phyloP scores from a whole-genome alignment of 2,113 vertebrate genomes.

The Willisornis vidua region DNA sequence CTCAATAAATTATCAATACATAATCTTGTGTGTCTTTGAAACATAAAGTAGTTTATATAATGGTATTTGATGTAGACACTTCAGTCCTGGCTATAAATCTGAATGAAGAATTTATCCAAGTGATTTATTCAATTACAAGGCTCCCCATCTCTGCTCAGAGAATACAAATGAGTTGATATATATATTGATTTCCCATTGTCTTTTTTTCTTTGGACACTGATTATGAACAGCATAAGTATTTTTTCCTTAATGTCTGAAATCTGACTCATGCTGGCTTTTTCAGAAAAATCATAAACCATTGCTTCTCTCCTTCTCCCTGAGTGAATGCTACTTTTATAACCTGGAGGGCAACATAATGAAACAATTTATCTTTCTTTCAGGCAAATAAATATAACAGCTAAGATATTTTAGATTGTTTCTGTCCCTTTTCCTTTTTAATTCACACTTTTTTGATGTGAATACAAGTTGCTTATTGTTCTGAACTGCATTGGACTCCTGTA shows the following conservation, averaged over 20 bases:
- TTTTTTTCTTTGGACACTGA: constrained; percentile 23
- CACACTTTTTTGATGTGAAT: neutral
- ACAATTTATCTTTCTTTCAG: neutral
- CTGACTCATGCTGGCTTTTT: constrained; percentile 5
- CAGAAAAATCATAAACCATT: constrained; percentile 36
- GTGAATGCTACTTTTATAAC: neutral
- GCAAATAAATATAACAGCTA: neutral
- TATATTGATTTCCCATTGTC: constrained; percentile 44
- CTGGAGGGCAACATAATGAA: neutral
- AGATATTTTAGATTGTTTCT: neutral
- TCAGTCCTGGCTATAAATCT: neutral
- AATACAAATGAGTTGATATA: neutral
- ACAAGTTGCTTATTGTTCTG: neutral
- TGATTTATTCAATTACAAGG: neutral
- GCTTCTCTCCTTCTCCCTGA: neutral
- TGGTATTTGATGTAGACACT: neutral
- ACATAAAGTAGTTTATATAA: neutral
- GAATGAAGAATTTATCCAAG: neutral
- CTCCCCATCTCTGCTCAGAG: neutral
- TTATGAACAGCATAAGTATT: constrained; percentile 16
- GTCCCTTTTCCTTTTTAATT: neutral
- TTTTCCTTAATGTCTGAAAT: constrained; percentile 27
- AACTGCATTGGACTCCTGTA: accelerated
- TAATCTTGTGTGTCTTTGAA: neutral
- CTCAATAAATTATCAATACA: neutral